These are phyloP conservation scores for Clistopyga incitator DNA, from an alignment of 2,888 invertebrate genomes.

Conservation along the genomic window DNA sequence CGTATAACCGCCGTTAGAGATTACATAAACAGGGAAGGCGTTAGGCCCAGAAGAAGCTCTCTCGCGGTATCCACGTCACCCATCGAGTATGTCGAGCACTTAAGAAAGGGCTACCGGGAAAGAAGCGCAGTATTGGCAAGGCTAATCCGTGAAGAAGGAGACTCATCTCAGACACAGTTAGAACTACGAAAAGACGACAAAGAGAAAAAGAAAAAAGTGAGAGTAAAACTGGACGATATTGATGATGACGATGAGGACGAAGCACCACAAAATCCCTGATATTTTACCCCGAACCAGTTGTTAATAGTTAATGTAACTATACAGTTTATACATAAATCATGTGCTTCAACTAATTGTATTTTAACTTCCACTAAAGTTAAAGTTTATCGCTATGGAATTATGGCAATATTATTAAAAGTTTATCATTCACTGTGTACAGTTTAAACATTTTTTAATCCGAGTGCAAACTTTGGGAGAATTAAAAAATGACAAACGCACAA, in stretches of 20 bases:
- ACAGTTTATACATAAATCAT: not conserved
- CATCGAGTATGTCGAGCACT: conserved; percentile 56
- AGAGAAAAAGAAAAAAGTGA: conserved; percentile 62
- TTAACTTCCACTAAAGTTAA: not conserved
- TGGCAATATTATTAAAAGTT: not conserved
- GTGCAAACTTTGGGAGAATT: not conserved
- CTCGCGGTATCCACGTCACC: conserved; percentile 52
- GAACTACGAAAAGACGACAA: not conserved
- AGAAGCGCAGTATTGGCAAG: conserved; percentile 44
- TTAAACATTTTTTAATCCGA: not conserved
- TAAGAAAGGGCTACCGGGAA: conserved; percentile 50
- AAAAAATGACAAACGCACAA: not conserved
- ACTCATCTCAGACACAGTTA: not conserved
- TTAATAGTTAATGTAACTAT: not conserved
- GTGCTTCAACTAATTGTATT: not conserved
- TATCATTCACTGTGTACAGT: not conserved
- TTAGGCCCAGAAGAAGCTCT: conserved; percentile 57
- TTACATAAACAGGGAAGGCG: conserved; percentile 46
- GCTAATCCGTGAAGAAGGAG: not conserved
- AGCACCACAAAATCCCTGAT: conserved; percentile 24
- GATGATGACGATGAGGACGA: conserved; percentile 20
- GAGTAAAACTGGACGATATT: conserved; percentile 52
- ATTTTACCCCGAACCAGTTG: not conserved
- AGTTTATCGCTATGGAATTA: not conserved
- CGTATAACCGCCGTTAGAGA: conserved; percentile 54